These are phyloP conservation scores for Lethrus apterus DNA, from an alignment of 1,140 invertebrate species.

Conservation along the genomic window DNA sequence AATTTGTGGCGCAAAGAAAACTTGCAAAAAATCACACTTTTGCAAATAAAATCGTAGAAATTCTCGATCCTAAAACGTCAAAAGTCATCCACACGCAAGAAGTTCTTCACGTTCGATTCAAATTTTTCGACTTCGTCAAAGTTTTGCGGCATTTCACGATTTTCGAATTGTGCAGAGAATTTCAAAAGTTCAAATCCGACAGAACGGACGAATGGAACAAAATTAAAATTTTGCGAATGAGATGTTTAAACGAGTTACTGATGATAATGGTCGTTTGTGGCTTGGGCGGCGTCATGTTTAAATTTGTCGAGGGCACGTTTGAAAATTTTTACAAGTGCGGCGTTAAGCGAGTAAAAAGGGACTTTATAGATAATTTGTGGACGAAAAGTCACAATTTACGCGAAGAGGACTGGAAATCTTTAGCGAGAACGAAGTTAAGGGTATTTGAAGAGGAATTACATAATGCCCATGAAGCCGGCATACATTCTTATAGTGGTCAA, in stretches of 20 bases:
- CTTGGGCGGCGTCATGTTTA: conserved; percentile 69
- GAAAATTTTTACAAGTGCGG: conserved; percentile 83
- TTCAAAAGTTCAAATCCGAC: conserved; percentile 51
- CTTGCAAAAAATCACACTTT: conserved; percentile 15
- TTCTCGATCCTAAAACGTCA: conserved; percentile 34
- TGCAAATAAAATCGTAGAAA: conserved; percentile 35
- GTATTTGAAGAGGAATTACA: conserved; percentile 84
- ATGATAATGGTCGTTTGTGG: conserved; percentile 65
- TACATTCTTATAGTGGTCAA: conserved; percentile 72
- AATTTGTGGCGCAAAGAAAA: conserved; percentile 14
- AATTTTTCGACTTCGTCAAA: conserved; percentile 22
- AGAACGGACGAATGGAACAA: conserved; percentile 48
- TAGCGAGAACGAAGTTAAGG: conserved; percentile 69
- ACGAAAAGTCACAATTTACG: conserved; percentile 66
- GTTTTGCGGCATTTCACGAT: conserved; percentile 26
- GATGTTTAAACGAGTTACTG: conserved; percentile 58
- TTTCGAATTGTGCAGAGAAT: conserved; percentile 42
- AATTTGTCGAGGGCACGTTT: conserved; percentile 70
- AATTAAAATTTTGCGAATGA: conserved; percentile 53
- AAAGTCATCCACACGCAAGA: conserved; percentile 25
- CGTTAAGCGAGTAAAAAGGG: conserved; percentile 75
- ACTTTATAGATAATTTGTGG: conserved; percentile 78
- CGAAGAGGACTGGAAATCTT: conserved; percentile 82
- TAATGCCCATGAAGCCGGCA: conserved; percentile 70
- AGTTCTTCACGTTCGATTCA: conserved; percentile 8